Conservation (phyloP, 2,113 vertebrate species). For the Melanostigma gelatinosum region DNA sequence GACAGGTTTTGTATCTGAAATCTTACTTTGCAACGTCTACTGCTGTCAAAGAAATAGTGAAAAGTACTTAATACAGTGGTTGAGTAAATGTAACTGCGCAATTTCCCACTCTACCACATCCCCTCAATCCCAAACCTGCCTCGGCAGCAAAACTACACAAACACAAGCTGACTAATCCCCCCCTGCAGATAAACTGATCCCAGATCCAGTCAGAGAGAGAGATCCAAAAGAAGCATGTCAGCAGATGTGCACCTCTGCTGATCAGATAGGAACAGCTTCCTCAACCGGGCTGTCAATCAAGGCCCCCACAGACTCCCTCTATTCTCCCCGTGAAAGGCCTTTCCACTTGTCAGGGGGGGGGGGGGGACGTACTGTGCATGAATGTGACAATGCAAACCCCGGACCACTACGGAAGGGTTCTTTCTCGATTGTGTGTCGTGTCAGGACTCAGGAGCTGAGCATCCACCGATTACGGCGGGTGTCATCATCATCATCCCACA, state of each 20-base stretch:
- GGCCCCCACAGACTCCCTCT: constrained; percentile 52
- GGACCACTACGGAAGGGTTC: constrained; percentile 57
- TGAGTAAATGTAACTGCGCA: constrained; percentile 1
- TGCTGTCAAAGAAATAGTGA: not conserved
- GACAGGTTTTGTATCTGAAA: not conserved
- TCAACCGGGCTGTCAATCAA: constrained; percentile 75
- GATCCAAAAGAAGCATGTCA: constrained; percentile 59
- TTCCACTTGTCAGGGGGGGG: constrained; percentile 57
- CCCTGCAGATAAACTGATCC: constrained; percentile 40
- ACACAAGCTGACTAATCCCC: constrained; percentile 23
- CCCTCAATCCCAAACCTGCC: constrained; percentile 14
- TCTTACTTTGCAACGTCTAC: not conserved
- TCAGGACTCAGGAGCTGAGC: constrained; percentile 69
- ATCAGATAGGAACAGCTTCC: constrained; percentile 55
- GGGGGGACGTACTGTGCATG: constrained; percentile 26
- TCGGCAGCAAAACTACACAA: constrained; percentile 30
- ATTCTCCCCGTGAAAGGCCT: constrained; percentile 55
- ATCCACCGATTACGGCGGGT: constrained; percentile 75
- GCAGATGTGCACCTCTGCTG: constrained; percentile 40
- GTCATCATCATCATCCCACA: constrained; percentile 81
- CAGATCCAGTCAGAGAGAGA: constrained; percentile 23
- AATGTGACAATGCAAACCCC: constrained; percentile 58
- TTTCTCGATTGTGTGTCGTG: constrained; percentile 61
- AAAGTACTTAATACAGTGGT: not conserved
- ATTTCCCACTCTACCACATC: constrained; percentile 1